Percentiles rank a stretch among this genome's conserved stretches.
Conservation (phyloP, 2,797 vertebrate genomes). For the Cebuella pygmaea region DNA sequence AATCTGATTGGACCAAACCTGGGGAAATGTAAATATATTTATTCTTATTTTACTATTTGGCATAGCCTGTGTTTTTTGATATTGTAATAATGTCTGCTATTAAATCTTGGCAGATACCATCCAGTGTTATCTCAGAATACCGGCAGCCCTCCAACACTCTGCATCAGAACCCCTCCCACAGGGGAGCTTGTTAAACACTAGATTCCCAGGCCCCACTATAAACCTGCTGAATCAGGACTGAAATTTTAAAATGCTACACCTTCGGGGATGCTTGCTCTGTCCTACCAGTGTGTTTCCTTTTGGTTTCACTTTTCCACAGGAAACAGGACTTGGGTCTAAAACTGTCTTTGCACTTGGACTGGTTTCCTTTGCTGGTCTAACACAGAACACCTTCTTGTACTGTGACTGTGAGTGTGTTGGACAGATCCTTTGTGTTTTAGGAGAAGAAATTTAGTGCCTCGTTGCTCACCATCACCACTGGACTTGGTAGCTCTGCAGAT, state of each 20-base stretch:
- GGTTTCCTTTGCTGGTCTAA: constrained; percentile 41
- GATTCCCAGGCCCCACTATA: background rate
- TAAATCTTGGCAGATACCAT: background rate
- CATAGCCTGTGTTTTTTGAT: background rate
- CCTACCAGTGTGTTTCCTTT: background rate
- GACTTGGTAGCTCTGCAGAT: constrained; percentile 31
- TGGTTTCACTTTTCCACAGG: constrained; percentile 50
- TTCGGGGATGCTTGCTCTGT: background rate
- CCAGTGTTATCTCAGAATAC: background rate
- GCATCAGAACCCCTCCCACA: background rate
- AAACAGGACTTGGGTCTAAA: constrained; percentile 45
- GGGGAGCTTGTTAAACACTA: background rate
- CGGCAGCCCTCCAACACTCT: background rate
- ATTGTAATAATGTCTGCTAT: background rate
- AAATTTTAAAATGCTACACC: fast-evolving
- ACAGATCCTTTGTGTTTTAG: constrained; percentile 66
- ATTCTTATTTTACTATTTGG: background rate
- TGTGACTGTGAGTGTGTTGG: constrained; percentile 1
- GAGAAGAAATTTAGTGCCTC: constrained; percentile 2
- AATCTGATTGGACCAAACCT: background rate
- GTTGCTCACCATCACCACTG: constrained; percentile 12
- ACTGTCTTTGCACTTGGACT: constrained; percentile 50
- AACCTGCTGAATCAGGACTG: background rate
- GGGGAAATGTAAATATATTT: background rate
- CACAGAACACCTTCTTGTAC: constrained; percentile 69